Evolutionary conservation across 2,113 vertebrate genomes (phyloP), one percentile per base, ranked within the genome.

Genomic region (Ascaphus truei): DNA sequence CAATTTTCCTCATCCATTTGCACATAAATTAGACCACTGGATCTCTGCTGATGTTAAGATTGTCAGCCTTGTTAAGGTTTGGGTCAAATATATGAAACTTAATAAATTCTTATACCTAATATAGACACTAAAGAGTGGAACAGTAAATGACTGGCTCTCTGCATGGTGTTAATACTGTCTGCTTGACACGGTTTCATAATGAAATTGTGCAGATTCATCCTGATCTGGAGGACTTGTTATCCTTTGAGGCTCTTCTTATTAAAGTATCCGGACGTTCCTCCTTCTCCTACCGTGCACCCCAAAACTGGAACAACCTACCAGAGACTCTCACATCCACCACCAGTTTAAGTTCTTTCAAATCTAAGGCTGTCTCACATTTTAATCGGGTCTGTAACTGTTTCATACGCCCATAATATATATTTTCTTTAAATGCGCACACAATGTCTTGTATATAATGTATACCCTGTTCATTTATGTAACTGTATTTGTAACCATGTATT

Each of bases 181-280:
- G 61, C 61, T 25, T 63, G 45, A 63, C 61, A 36, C 61, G 5
- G 47, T 8, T 34, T 15, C 30, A 27, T 63, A 63, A 63, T 63
- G 43, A 51, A 63, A 63, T 63, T 20, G 20, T 50, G 60, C 50
- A 50, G 61, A 63, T 63, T 63, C 61, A 50, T 51, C 45, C 61
- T 26, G 59, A 39, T 62, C 31, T 1, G 12, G 23, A 22, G 41
- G 45, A 18, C 27, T 48, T 31, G 45, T 63, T 63, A 63, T 63
- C 61, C 51, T 26, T 29, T 51, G 47, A 15, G 30, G 20, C 23
- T 63, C 51, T 13, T 30, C 33, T n/a, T n/a, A n/a, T n/a, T n/a
- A n/a, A n/a, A n/a, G n/a, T n/a, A n/a, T n/a, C n/a, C n/a, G n/a
- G n/a, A n/a, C n/a, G n/a, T n/a, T n/a, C n/a, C n/a, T n/a, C n/a